Conservation (phyloP, 1,140 invertebrate genomes). For the Archivesica marissinica region DNA sequence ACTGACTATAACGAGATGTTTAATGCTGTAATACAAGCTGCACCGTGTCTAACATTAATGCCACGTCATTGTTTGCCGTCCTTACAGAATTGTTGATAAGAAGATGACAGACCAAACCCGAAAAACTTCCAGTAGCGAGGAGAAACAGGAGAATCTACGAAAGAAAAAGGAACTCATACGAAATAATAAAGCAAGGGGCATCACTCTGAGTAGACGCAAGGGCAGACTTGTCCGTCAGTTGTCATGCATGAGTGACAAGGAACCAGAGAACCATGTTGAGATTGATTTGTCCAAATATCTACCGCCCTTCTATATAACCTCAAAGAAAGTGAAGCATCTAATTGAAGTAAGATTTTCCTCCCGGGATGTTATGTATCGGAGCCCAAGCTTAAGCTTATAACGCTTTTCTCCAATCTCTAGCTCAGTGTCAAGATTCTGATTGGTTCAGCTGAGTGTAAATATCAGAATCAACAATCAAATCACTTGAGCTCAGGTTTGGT, state of each 20-base stretch:
- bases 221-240: conserved; percentile 76
- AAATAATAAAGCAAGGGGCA: conserved; percentile 80
- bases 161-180: conserved; percentile 80
- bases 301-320: conserved; percentile 86
- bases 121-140: conserved; percentile 72
- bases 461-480: no score
- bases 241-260: conserved; percentile 79
- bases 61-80: background rate
- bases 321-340: conserved; percentile 85
- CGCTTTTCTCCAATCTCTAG: no score
- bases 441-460: no score
- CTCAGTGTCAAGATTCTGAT: no score
- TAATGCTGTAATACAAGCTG: no score
- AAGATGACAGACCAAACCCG: conserved; percentile 55
- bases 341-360: conserved; percentile 42
- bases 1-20: no score
- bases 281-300: conserved; percentile 82
- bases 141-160: conserved; percentile 75
- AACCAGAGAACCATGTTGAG: conserved; percentile 63
- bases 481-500: no score
- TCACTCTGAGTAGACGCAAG: conserved; percentile 78
- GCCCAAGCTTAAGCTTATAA: no score
- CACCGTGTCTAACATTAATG: no score
- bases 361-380: no score
- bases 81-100: conserved; percentile 44